Conservation (phyloP, 2,797 vertebrate species). For the Pseudocheirus occidentalis region DNA sequence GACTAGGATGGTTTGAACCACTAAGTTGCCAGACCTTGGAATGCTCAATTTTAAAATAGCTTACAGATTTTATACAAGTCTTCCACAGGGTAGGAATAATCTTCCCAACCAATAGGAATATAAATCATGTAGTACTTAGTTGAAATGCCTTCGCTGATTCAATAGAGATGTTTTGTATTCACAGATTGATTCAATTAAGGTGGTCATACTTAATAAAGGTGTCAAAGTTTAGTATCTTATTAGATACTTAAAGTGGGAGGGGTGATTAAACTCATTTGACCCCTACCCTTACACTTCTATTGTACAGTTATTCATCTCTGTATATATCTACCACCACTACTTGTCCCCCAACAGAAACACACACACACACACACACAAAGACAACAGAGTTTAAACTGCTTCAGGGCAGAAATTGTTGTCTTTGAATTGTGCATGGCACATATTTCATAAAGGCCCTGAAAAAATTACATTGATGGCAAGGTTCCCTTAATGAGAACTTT, state of each 20-base stretch:
- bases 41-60: neutral
- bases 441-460: neutral
- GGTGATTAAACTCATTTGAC: neutral
- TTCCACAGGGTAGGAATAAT: neutral
- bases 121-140: neutral
- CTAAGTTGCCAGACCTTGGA: neutral
- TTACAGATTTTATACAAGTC: neutral
- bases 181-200: neutral
- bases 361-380: neutral
- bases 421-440: neutral
- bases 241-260: neutral
- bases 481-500: neutral
- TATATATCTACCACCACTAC: neutral
- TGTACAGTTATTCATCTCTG: neutral
- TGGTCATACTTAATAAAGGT: neutral
- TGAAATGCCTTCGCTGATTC: neutral
- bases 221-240: neutral
- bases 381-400: neutral
- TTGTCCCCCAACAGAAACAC: no score
- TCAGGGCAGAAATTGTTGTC: neutral
- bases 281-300: neutral
- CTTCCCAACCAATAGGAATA: neutral
- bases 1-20: neutral
- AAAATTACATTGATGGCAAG: neutral
- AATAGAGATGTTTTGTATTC: neutral